Conservation (phyloP, 2,888 invertebrate genomes). For the Prosapia bicincta region DNA sequence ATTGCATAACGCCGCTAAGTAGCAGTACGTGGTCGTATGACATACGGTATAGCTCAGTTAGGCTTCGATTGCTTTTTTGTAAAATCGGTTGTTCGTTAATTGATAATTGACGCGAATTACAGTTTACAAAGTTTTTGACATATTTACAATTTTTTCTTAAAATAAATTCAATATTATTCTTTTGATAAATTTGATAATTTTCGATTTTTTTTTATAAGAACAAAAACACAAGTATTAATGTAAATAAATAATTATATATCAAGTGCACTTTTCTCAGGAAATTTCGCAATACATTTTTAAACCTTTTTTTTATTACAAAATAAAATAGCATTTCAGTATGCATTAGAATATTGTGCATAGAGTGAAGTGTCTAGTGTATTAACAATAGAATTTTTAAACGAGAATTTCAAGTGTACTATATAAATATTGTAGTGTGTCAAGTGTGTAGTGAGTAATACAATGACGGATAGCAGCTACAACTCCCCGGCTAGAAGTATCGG, state of each 20-base stretch:
- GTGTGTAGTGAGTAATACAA: conserved; percentile 16
- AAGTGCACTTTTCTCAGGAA: neutral
- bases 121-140: too few species aligned
- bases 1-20: neutral
- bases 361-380: too few species aligned
- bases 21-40: neutral
- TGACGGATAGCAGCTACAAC: conserved; percentile 41
- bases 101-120: neutral
- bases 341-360: too few species aligned
- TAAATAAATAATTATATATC: neutral
- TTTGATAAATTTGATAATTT: neutral
- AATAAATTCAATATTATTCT: too few species aligned
- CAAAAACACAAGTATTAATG: neutral
- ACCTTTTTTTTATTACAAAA: neutral
- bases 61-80: neutral
- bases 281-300: neutral
- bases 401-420: too few species aligned
- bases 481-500: conserved; percentile 43
- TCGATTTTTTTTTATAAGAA: neutral
- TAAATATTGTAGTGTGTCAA: too few species aligned
- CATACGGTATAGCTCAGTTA: neutral
- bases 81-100: neutral
- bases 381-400: too few species aligned
- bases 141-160: too few species aligned
- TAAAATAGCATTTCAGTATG: too few species aligned